Evolutionary conservation across 2,113 vertebrate species (phyloP), one percentile per base, ranked within the genome.

Genomic region (Dascyllus trimaculatus): DNA sequence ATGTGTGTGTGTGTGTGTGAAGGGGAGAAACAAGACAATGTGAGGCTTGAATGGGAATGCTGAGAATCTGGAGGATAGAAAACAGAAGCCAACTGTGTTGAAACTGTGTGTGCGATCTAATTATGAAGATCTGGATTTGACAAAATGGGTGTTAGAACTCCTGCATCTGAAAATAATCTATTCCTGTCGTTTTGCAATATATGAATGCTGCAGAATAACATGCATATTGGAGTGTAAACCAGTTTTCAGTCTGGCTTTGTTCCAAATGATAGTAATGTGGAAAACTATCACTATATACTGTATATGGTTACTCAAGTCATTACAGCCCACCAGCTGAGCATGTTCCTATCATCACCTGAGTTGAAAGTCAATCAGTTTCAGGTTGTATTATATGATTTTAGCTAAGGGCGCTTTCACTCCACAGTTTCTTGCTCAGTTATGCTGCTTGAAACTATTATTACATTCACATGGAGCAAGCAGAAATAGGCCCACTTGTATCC

Each of bases 71-170:
- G 40, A 67, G 51, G 67, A 25, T 22, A 35, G 10, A 40, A 51
- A 43, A 4, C 9, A 32, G 69, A 65, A 45, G 57, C n/a, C 7
- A 7, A 25, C 2, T 0, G 13, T 57, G 17, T 62, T 17, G 0
- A 48, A 49, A 57, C 40, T 52, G 54, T 53, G 26, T 57, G 21
- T 53, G 64, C 32, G 9, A 35, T 35, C 32, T 26, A 58, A 56
- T 13, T 35, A 13, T 71, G 62, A 45, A 71, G 58, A 51, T 57
- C 25, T 40, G 68, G 29, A 58, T 76, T 58, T 18, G 10, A 48
- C 46, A 40, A 79, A 71, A 72, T 68, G 54, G 24, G 53, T 64
- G 48, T 29, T 21, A 8, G 17, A 56, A 25, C 43, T 29, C 25
- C 25, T 49, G 5, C 18, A 29, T 65, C 63, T 60, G 35, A 29